phyloP scores from a whole-genome alignment of 2,113 vertebrate genomes.

The Triplophysa rosa region DNA sequence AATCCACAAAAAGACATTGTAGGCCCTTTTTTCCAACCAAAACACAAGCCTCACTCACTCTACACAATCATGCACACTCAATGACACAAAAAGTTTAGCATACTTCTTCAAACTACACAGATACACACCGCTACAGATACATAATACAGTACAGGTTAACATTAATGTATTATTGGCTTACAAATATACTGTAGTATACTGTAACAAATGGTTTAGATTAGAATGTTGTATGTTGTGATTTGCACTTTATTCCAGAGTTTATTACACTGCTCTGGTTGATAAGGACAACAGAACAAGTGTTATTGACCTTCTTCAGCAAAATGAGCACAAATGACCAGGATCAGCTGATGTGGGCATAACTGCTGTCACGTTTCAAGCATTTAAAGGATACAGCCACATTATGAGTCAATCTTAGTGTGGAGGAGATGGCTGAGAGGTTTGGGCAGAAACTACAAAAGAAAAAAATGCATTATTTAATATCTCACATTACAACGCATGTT shows the following conservation, averaged over 20 bases:
- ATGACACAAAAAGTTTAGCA: background rate
- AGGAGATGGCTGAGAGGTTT: slow-evolving; percentile 90
- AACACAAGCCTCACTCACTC: background rate
- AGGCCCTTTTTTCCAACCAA: background rate
- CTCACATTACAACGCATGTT: background rate
- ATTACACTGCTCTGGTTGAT: background rate
- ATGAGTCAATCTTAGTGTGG: slow-evolving; percentile 85
- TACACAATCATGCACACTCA: background rate
- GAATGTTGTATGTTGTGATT: background rate
- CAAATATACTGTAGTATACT: no score
- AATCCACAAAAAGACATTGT: background rate
- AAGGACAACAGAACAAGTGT: background rate
- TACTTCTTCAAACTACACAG: no score
- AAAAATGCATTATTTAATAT: slow-evolving; percentile 29
- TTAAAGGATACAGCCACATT: slow-evolving; percentile 97
- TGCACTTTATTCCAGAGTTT: background rate
- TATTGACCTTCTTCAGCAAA: background rate
- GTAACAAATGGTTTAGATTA: background rate
- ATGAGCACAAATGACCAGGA: background rate
- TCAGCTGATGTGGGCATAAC: background rate
- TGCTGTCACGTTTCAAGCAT: background rate
- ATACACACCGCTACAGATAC: no score
- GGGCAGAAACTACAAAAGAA: slow-evolving; percentile 86
- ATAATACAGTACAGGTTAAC: no score
- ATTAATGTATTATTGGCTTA: no score